phyloP scores from a whole-genome alignment of 2,888 invertebrate species.

The Uloborus plumipes region DNA sequence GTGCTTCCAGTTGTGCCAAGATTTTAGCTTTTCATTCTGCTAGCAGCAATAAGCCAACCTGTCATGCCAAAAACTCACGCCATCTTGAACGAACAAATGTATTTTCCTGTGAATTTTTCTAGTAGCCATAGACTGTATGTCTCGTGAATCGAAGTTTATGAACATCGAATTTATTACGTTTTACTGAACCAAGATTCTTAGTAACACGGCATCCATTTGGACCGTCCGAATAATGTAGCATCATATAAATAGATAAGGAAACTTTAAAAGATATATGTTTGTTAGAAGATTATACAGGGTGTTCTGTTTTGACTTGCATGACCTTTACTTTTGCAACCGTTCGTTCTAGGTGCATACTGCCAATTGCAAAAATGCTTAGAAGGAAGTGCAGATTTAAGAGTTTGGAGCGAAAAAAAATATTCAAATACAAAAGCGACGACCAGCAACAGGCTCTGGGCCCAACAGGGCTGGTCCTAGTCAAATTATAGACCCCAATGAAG shows the following conservation, averaged over 20 bases:
- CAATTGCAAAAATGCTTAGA: too few species aligned
- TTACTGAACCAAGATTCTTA: background rate
- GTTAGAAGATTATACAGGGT: too few species aligned
- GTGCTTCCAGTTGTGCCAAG: conserved; percentile 51
- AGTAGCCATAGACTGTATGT: conserved; percentile 1
- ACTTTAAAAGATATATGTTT: too few species aligned
- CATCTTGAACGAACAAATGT: conserved; percentile 31
- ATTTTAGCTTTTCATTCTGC: conserved; percentile 25
- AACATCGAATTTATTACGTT: conserved; percentile 27
- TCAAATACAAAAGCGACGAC: too few species aligned
- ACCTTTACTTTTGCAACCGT: too few species aligned
- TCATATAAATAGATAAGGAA: background rate
- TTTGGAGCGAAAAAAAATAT: too few species aligned
- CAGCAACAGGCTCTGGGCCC: too few species aligned
- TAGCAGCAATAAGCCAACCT: conserved; percentile 30
- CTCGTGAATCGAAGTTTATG: conserved; percentile 13
- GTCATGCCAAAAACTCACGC: conserved; percentile 17
- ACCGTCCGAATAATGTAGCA: conserved; percentile 23
- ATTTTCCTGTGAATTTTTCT: conserved; percentile 32
- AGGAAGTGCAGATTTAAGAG: too few species aligned
- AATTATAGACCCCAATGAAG: too few species aligned
- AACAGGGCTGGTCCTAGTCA: too few species aligned
- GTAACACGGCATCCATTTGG: conserved; percentile 15
- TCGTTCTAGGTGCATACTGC: too few species aligned
- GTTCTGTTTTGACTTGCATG: too few species aligned